phyloP scores from a whole-genome alignment of 2,113 vertebrate species.

The Plecturocebus donacophilus region DNA sequence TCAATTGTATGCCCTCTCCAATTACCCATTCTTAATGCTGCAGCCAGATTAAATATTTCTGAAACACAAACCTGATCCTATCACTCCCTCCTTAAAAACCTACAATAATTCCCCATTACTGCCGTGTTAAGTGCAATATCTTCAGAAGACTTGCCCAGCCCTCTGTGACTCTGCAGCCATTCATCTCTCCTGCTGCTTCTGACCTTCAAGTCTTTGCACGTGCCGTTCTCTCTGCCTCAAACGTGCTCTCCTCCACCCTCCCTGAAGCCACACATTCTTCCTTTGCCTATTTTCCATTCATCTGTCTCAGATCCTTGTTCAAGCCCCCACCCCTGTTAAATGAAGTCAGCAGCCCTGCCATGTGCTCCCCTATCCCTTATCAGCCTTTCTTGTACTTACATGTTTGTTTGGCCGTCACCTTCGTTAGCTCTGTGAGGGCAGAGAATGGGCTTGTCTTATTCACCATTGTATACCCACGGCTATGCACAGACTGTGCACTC shows the following conservation, averaged over 20 bases:
- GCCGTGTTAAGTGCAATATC: background rate
- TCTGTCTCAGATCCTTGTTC: background rate
- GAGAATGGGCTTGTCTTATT: background rate
- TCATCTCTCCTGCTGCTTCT: background rate
- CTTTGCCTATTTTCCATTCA: background rate
- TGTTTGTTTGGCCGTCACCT: background rate
- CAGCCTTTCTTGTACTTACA: background rate
- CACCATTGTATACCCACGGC: background rate
- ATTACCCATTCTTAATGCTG: background rate
- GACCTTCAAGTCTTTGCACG: background rate
- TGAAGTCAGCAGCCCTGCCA: accelerated
- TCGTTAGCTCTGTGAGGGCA: background rate
- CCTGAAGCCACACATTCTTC: background rate
- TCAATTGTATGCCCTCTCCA: background rate
- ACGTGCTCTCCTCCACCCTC: background rate
- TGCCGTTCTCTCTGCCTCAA: background rate
- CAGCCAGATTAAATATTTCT: background rate
- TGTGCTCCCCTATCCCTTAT: background rate
- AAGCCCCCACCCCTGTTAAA: background rate
- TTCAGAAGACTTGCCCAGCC: background rate
- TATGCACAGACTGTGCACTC: background rate
- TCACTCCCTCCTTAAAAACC: background rate
- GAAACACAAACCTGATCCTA: background rate
- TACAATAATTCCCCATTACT: background rate
- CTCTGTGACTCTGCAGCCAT: accelerated